Conservation (phyloP, 92 coral and sea anemone genomes). For the Scolanthus callimorphus region DNA sequence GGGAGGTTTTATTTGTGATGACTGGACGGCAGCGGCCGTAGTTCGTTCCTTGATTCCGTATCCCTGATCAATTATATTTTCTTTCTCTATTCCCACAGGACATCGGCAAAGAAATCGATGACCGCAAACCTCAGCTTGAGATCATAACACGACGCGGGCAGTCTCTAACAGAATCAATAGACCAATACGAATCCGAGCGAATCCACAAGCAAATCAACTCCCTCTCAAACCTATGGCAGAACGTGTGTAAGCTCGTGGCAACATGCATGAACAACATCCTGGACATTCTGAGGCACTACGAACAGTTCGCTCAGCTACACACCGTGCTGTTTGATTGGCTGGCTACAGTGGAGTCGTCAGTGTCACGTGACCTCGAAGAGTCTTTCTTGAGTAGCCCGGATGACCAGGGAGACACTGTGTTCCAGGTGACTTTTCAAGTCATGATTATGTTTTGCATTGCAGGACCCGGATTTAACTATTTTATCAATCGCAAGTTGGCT, state of each 20-base stretch:
- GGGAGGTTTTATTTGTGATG: too few relatives aligned
- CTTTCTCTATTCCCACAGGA: too few relatives aligned
- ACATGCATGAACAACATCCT: slow-evolving; percentile 61
- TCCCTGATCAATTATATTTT: too few relatives aligned
- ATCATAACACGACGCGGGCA: slow-evolving; percentile 71
- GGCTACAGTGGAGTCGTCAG: slow-evolving; percentile 73
- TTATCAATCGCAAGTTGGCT: too few relatives aligned
- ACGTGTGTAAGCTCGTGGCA: slow-evolving; percentile 72
- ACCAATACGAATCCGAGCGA: slow-evolving; percentile 88
- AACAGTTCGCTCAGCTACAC: slow-evolving; percentile 57
- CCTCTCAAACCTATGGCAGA: slow-evolving; percentile 76
- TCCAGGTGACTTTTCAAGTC: slow-evolving; percentile 56
- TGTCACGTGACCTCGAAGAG: slow-evolving; percentile 88
- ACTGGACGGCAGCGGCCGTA: too few relatives aligned
- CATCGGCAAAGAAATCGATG: slow-evolving; percentile 81
- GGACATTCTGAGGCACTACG: slow-evolving; percentile 61
- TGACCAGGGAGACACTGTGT: slow-evolving; percentile 87
- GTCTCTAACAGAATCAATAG: slow-evolving; percentile 61
- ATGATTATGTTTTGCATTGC: too few relatives aligned
- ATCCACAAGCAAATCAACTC: slow-evolving; percentile 84
- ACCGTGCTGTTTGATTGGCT: slow-evolving; percentile 77
- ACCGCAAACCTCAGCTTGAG: slow-evolving; percentile 85
- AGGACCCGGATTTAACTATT: too few relatives aligned
- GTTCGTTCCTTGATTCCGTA: too few relatives aligned
- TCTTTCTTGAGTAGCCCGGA: slow-evolving; percentile 92